Base-by-base conservation (phyloP, 2,113 vertebrate genomes). In the Lontra canadensis region DNA sequence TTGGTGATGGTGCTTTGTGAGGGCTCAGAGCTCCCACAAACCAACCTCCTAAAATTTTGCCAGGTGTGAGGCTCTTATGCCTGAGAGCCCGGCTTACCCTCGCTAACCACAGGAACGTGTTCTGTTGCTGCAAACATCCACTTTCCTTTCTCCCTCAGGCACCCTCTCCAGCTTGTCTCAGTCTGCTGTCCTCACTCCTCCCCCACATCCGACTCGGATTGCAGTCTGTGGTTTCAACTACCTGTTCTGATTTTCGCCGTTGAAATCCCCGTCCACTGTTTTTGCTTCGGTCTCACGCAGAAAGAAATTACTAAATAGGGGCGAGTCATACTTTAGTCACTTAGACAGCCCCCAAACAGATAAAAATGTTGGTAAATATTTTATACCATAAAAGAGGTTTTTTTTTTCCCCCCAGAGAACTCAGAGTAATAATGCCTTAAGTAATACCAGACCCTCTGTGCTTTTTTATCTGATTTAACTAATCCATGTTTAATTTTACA, bases 91-190 rank as follows among this genome's bases (percentile, higher is more conserved):
- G 76, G 71, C 97, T 52, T 61, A 80, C 31, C 44, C 34, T 92
- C 76, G 36, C 26, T 89, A 87, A 73, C 96, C 92, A 90, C 90
- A 94, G 94, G 84, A 88, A 85, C 84, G 71, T 81, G 87, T 86
- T 96, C 52, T 55, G 15, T 49, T 55, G 74, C 49, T 76, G 44
- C 79, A 59, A n/a, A 85, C 49, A 55, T 1, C 39, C n/a, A 34
- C 44, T 42, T 65, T 29, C 0, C 44, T 47, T 63, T 89, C 74
- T 86, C 59, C 96, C 96, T 11, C 79, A 14, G 94, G 95, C 69
- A 11, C 4, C 7, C 21, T 74, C 25, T 23, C 9, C 44, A 44
- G 71, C 86, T 76, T 20, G 69, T 78, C 89, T 91, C 42, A 31
- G 42, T 52, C 8, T 29, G 85, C 39, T 44, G 6, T 12, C 8